A percentile compares a stretch with the other conserved stretches of the same genome.
Evolutionary conservation across 1,140 invertebrate species (phyloP).

Genomic region (Macrocentrus cingulum): DNA sequence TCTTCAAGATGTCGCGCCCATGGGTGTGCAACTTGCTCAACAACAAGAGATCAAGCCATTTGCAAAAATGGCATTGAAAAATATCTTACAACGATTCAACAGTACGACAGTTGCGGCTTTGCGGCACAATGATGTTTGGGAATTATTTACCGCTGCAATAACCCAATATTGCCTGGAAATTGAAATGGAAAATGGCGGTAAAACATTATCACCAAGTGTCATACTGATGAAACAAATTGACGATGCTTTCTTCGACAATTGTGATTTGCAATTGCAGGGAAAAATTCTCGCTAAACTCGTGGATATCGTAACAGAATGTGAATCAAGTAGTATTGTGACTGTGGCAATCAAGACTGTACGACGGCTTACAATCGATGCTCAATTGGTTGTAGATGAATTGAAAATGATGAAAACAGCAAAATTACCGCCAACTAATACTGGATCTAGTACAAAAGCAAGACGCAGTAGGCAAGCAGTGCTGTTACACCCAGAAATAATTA

Average conservation of each 20-base stretch:
- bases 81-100: constrained; percentile 51
- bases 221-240: constrained; percentile 62
- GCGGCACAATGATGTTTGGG: constrained; percentile 43
- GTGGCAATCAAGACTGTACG: constrained; percentile 68
- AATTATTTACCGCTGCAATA: constrained; percentile 44
- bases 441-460: no score
- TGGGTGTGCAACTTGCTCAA: constrained; percentile 39
- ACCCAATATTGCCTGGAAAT: constrained; percentile 31
- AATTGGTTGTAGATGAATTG: constrained; percentile 65
- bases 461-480: constrained; percentile 31
- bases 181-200: constrained; percentile 24
- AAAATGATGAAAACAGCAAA: constrained; percentile 59
- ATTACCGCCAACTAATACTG: no score
- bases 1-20: constrained; percentile 44
- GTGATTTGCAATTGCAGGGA: constrained; percentile 34
- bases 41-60: constrained; percentile 30
- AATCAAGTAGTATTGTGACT: constrained; percentile 59
- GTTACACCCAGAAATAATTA: constrained; percentile 60
- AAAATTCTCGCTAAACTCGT: constrained; percentile 49
- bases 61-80: constrained; percentile 39
- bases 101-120: constrained; percentile 48
- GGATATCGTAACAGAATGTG: constrained; percentile 50
- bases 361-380: constrained; percentile 68
- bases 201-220: constrained; percentile 33
- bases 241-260: constrained; percentile 53